phyloP scores from a whole-genome alignment of 1,140 invertebrate species.

The Trichomalopsis sarcophagae region DNA sequence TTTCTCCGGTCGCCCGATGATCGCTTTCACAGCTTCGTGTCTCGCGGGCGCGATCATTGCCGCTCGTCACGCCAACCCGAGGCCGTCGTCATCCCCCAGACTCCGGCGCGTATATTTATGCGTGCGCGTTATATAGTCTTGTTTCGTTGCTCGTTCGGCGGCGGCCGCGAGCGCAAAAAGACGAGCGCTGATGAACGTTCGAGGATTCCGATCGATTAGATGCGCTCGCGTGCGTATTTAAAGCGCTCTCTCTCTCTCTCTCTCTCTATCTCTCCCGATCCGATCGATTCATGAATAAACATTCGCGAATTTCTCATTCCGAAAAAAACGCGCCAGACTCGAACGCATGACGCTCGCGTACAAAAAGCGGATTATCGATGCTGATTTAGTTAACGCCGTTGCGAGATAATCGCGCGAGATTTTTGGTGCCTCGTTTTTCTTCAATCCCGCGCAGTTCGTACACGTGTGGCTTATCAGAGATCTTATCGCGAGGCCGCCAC shows the following conservation, averaged over 20 bases:
- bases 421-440: background rate
- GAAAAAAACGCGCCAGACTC: background rate
- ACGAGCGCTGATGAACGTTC: background rate
- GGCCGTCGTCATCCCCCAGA: background rate
- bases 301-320: background rate
- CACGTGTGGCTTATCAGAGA: slow-evolving; percentile 23
- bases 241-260: background rate
- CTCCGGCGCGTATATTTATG: slow-evolving; percentile 22
- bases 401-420: background rate
- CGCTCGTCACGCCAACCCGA: slow-evolving; percentile 25
- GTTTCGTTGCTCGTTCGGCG: background rate
- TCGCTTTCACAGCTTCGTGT: slow-evolving; percentile 34
- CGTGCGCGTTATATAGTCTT: background rate
- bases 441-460: slow-evolving; percentile 7
- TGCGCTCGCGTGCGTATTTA: background rate
- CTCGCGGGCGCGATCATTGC: slow-evolving; percentile 22
- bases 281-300: slow-evolving; percentile 32
- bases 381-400: background rate
- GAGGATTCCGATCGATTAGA: background rate
- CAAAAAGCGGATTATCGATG: background rate
- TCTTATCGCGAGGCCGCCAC: slow-evolving; percentile 20
- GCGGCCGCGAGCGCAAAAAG: background rate
- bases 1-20: slow-evolving; percentile 53
- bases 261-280: background rate
- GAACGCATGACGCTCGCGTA: background rate